These are phyloP conservation scores for Orchesella cincta DNA, from an alignment of 1,140 invertebrate genomes.

Conservation along the genomic window DNA sequence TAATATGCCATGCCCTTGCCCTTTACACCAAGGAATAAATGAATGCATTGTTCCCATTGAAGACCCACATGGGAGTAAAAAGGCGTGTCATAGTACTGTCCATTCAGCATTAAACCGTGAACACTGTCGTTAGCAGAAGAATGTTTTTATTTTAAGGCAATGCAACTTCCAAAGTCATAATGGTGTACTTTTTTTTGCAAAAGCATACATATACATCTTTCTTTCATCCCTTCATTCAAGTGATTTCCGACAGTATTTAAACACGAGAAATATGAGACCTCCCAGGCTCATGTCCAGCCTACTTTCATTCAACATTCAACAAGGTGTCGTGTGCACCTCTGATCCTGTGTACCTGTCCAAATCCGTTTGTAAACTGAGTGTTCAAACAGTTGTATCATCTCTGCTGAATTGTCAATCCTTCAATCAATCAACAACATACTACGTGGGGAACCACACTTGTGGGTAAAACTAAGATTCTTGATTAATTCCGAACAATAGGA, in stretches of 20 bases:
- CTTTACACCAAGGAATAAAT: conserved; percentile 13
- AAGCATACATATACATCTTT: neutral
- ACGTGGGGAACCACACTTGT: too few relatives aligned
- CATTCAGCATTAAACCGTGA: conserved; percentile 17
- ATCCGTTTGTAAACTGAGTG: too few relatives aligned
- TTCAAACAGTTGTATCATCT: too few relatives aligned
- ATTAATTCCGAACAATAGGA: neutral
- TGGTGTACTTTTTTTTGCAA: neutral
- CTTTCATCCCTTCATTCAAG: neutral
- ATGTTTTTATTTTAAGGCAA: neutral
- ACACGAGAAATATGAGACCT: conserved; percentile 17
- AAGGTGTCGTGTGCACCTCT: conserved; percentile 40
- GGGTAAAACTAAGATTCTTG: neutral
- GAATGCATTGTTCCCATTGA: neutral
- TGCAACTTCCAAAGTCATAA: too few relatives aligned
- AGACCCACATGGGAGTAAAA: conserved; percentile 25
- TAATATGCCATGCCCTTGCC: conserved; percentile 24
- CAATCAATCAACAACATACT: too few relatives aligned
- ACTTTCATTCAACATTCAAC: conserved; percentile 25
- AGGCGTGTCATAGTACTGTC: conserved; percentile 11
- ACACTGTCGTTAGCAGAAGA: conserved; percentile 4
- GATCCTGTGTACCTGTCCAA: too few relatives aligned
- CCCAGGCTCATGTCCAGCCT: conserved; percentile 35
- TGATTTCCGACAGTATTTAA: neutral
- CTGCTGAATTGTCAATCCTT: too few relatives aligned